phyloP scores from a whole-genome alignment of 2,113 vertebrate genomes.

The Felis catus region F.catus_Fca126_mat1.0 CM031421.1:114229001-114229500 shows the following conservation, averaged over 20 bases:
- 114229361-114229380: too few relatives aligned
- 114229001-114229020: rapidly evolving
- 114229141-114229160: not conserved
- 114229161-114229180: too few relatives aligned
- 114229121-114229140: not conserved
- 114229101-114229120: not conserved
- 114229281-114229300: not conserved
- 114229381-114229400: not conserved
- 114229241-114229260: too few relatives aligned
- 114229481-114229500: not conserved
- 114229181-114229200: not conserved
- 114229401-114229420: rapidly evolving
- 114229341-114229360: rapidly evolving
- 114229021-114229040: not conserved
- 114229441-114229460: not conserved
- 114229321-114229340: not conserved
- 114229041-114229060: not conserved
- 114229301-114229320: not conserved
- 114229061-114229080: not conserved
- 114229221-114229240: not conserved
- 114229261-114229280: not conserved
- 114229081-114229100: not conserved
- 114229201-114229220: not conserved
- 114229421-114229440: rapidly evolving
- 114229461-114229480: rapidly evolving